Evolutionary conservation across 2,113 vertebrate genomes (phyloP).

Genomic region (Podarcis raffonei): DNA sequence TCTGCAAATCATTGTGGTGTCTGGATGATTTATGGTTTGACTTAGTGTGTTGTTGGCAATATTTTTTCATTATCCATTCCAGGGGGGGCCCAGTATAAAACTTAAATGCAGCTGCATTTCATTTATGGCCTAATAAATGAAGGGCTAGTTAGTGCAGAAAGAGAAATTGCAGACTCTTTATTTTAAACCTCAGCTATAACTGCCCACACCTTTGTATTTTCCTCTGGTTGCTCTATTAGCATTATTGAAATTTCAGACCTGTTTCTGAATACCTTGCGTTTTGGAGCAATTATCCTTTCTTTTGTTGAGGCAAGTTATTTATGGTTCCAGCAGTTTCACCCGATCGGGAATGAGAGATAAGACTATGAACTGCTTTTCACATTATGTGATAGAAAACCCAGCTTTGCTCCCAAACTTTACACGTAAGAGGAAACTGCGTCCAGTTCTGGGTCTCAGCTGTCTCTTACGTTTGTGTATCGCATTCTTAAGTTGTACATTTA

Average conservation of each 20-base stretch:
- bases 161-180: slow-evolving; percentile 40
- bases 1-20: slow-evolving; percentile 18
- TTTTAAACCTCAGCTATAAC: slow-evolving; percentile 26
- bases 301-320: slow-evolving; percentile 34
- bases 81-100: slow-evolving; percentile 1
- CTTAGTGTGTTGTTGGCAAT: slow-evolving; percentile 30
- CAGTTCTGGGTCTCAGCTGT: background rate
- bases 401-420: background rate
- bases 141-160: slow-evolving; percentile 27
- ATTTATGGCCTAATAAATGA: slow-evolving; percentile 37
- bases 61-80: slow-evolving; percentile 36
- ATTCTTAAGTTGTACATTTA: background rate
- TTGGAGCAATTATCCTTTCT: slow-evolving; percentile 28
- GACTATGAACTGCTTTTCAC: background rate
- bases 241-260: slow-evolving; percentile 34
- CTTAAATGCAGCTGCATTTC: slow-evolving; percentile 5
- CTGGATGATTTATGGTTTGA: slow-evolving; percentile 19
- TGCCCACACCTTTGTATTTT: slow-evolving; percentile 41
- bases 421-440: no score
- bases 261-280: background rate
- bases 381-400: background rate
- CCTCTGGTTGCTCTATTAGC: slow-evolving; percentile 16
- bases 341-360: background rate
- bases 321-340: background rate
- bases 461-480: background rate